Percentiles rank a stretch among this genome's conserved stretches.
Evolutionary conservation across 2,888 invertebrate species (phyloP).

Genomic region (Nasonovia ribisnigri): DNA sequence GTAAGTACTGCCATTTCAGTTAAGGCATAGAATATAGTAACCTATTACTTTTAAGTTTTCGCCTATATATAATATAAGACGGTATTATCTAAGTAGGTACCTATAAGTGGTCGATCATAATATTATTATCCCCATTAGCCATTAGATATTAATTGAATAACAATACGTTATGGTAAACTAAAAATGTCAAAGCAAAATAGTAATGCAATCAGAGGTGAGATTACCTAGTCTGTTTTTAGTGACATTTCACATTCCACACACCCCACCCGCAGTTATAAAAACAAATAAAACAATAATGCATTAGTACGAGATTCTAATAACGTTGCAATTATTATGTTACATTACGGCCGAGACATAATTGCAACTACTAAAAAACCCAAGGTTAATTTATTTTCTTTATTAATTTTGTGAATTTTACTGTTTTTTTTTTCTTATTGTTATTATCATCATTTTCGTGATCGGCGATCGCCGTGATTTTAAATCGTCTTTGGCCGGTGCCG

Average conservation of each 20-base stretch:
- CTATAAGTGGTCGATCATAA: neutral
- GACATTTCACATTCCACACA: neutral
- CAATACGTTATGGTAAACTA: neutral
- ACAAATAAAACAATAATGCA: neutral
- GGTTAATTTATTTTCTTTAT: neutral
- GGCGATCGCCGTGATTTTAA: neutral
- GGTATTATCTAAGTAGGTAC: neutral
- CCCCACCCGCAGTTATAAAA: neutral
- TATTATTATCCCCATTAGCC: neutral
- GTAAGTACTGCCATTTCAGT: too few species aligned
- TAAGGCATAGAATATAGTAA: too few species aligned
- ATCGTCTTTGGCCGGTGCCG: neutral
- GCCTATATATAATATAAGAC: too few species aligned
- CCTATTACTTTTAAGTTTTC: too few species aligned
- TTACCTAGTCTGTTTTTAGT: too few species aligned
- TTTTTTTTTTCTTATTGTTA: neutral
- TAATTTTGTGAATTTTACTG: neutral
- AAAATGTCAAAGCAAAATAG: neutral
- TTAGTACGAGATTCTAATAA: neutral
- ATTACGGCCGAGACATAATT: neutral
- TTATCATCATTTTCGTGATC: neutral
- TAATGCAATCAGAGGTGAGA: neutral
- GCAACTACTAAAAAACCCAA: neutral
- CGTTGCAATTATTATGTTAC: neutral
- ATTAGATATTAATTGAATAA: neutral